Percentiles rank a stretch among this genome's conserved stretches.
Conservation (phyloP, 2,888 invertebrate genomes). For the Caenorhabditis uteleia region DNA sequence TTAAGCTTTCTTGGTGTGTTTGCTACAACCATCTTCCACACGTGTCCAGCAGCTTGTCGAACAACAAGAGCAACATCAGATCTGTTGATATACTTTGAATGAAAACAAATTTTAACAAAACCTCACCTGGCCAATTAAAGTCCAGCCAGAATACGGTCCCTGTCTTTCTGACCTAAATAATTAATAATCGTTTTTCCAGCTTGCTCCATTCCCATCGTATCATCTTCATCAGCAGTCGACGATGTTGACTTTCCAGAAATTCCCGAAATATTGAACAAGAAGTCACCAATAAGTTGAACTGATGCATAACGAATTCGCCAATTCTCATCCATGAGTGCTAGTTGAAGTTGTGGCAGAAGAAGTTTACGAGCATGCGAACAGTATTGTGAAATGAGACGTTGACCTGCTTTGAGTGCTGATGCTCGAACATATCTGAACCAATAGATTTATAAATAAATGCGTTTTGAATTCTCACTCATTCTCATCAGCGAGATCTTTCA, state of each 20-base stretch:
- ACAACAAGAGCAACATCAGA: slow-evolving; percentile 96
- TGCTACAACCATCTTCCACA: slow-evolving; percentile 98
- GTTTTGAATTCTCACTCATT: slow-evolving; percentile 79
- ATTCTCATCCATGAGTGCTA: slow-evolving; percentile 93
- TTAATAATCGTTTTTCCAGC: slow-evolving; percentile 88
- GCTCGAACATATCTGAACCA: slow-evolving; percentile 82
- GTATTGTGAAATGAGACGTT: slow-evolving; percentile 92
- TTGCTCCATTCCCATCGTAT: slow-evolving; percentile 97
- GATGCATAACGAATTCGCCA: slow-evolving; percentile 94
- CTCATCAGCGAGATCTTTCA: slow-evolving; percentile 96
- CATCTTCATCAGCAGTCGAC: slow-evolving; percentile 94
- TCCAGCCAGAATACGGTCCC: slow-evolving; percentile 90
- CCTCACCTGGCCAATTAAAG: slow-evolving; percentile 97
- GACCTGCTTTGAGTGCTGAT: slow-evolving; percentile 93
- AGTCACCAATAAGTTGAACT: slow-evolving; percentile 91
- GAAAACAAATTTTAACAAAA: too few species aligned
- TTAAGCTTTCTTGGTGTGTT: slow-evolving; percentile 94
- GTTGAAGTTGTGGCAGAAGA: slow-evolving; percentile 88
- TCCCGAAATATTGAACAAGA: slow-evolving; percentile 91
- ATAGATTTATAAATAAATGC: too few species aligned
- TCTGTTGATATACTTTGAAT: too few species aligned
- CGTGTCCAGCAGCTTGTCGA: slow-evolving; percentile 94
- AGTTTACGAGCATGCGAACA: slow-evolving; percentile 78
- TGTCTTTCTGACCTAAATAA: slow-evolving; percentile 84
- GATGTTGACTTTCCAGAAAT: slow-evolving; percentile 99